Evolutionary conservation across 2,113 vertebrate genomes (phyloP).

Genomic region (Conger conger): DNA sequence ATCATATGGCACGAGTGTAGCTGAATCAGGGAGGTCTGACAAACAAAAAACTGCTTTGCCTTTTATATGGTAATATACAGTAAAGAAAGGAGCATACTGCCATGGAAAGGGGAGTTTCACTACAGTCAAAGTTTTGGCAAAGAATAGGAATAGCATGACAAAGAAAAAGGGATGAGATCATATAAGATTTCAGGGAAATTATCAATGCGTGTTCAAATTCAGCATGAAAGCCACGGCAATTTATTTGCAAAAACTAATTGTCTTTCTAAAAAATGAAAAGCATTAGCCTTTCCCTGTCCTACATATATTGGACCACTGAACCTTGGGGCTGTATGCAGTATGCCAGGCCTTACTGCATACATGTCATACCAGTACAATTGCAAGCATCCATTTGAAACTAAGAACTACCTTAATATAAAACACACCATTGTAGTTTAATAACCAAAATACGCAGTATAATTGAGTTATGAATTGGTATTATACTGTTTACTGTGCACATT

Average conservation of each 20-base stretch:
- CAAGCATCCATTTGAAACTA: neutral
- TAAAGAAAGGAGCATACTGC: neutral
- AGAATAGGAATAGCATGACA: neutral
- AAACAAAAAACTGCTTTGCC: neutral
- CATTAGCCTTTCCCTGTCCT: neutral
- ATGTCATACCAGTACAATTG: neutral
- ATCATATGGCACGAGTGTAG: constrained; percentile 1
- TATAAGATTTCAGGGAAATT: neutral
- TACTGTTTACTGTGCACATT: neutral
- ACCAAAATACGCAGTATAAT: neutral
- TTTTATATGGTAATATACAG: neutral
- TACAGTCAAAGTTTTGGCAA: constrained; percentile 26
- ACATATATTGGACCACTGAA: neutral
- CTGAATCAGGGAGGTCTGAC: constrained; percentile 13
- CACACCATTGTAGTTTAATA: neutral
- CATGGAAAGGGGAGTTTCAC: neutral
- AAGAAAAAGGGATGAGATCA: neutral
- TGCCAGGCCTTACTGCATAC: too few relatives aligned
- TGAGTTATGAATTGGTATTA: neutral
- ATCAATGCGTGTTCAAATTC: neutral
- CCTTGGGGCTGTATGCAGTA: neutral
- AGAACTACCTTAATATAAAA: neutral
- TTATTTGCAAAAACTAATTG: neutral
- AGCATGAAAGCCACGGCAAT: neutral
- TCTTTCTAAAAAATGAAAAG: neutral